Evolutionary conservation across 2,113 vertebrate species (phyloP), one percentile per base, ranked within the genome.

Genomic region (Cynopterus brachyotis): DNA sequence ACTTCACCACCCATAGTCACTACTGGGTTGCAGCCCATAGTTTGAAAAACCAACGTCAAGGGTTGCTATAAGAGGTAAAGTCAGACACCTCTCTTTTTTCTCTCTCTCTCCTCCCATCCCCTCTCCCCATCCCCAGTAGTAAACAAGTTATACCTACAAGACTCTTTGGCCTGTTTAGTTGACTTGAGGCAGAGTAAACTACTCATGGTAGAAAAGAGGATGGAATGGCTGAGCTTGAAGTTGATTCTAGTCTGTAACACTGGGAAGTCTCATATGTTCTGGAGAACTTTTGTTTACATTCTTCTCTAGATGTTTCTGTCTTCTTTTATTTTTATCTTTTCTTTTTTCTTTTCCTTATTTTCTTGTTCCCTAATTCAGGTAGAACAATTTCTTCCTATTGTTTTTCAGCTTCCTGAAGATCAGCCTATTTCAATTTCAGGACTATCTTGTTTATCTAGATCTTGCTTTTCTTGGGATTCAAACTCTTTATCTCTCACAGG

Each of bases 321-420:
- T 99, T 99, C 97, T 99, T 99, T 97, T 99, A 96, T 99, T 99
- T 98, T 99, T 99, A 97, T 99, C 99, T 96, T 99, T 98, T 99
- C 99, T 97, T 99, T 99, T 59, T 98, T 66, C 98, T 97, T 99
- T 99, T 94, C 99, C 99, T 98, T 99, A 95, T 99, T 99, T 97
- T 99, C 99, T 96, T 99, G 99, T 96, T 99, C 99, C 96, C 99
- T 98, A 88, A 99, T 98, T 98, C 99, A 98, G 3, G 97, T 96
- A 89, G 99, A 75, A 83, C 99, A 99, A 98, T 97, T 99, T 98
- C 99, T 98, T 94, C 99, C 99, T 95, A 99, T 99, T 90, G 99
- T 99, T 99, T 99, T 99, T 98, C 99, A 42, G 99, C 99, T 98
- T 99, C 99, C 95, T 99, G 99, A 97, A 99, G 99, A 98, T 99